phyloP scores from a whole-genome alignment of 2,113 vertebrate genomes.

The Microtus oregoni region DNA sequence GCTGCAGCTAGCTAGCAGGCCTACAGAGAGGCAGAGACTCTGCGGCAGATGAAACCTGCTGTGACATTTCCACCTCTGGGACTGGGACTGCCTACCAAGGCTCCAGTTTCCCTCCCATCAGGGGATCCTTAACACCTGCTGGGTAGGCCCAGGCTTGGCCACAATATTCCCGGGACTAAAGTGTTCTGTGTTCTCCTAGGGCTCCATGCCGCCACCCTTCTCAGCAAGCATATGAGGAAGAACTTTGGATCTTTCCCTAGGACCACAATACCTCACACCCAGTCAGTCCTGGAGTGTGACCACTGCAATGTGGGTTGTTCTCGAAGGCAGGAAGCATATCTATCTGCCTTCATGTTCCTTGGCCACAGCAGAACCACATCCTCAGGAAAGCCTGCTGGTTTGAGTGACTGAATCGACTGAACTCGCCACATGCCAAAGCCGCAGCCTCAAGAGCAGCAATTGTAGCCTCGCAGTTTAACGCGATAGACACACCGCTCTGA shows the following conservation, averaged over 20 bases:
- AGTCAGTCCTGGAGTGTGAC: accelerated
- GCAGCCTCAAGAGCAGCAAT: background rate
- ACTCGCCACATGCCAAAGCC: background rate
- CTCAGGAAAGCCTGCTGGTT: background rate
- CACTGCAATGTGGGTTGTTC: too few relatives aligned
- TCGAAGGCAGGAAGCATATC: background rate
- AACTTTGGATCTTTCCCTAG: background rate
- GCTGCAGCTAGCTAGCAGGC: slow-evolving; percentile 60
- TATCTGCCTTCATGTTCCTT: background rate
- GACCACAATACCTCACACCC: too few relatives aligned
- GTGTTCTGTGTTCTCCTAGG: background rate
- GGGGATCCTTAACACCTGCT: background rate
- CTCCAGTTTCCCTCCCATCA: background rate
- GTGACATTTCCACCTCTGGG: background rate
- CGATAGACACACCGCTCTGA: background rate
- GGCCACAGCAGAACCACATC: background rate
- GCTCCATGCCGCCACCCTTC: background rate
- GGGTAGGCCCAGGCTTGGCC: background rate
- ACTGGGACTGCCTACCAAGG: background rate
- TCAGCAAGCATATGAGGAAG: accelerated
- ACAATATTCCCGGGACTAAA: background rate
- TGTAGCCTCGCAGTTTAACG: too few relatives aligned
- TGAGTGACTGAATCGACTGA: background rate
- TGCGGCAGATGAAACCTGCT: background rate
- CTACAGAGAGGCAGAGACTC: background rate